Conservation (phyloP, 2,888 invertebrate genomes). For the Zelleria hepariella region DNA sequence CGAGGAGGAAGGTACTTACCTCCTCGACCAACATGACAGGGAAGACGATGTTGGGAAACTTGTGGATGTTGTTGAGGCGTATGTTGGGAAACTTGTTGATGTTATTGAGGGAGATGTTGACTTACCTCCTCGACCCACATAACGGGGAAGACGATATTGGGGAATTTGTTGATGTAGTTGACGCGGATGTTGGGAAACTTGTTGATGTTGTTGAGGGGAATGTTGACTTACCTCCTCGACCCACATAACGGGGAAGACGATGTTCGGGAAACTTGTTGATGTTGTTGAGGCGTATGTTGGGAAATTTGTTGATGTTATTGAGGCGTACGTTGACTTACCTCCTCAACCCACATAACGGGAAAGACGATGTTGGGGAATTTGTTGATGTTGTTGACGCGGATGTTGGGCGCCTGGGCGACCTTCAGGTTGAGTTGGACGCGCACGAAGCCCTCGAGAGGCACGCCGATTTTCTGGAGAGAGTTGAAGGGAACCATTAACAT, state of each 20-base stretch:
- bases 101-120: too few species aligned
- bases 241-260: constrained; percentile 91
- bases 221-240: constrained; percentile 85
- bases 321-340: too few species aligned
- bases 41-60: constrained; percentile 85
- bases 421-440: constrained; percentile 86
- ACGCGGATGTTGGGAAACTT: constrained; percentile 76
- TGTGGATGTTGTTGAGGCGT: constrained; percentile 73
- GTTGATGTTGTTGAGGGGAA: too few species aligned
- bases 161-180: constrained; percentile 80
- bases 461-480: constrained; percentile 83
- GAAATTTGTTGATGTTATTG: constrained; percentile 83
- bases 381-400: constrained; percentile 75
- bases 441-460: constrained; percentile 85
- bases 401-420: constrained; percentile 80
- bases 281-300: constrained; percentile 73
- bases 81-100: constrained; percentile 82
- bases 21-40: constrained; percentile 93
- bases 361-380: constrained; percentile 86
- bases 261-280: constrained; percentile 83
- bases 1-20: too few species aligned
- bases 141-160: constrained; percentile 85
- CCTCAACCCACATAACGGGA: constrained; percentile 92
- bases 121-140: constrained; percentile 91
- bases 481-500: too few species aligned